Conservation (phyloP, 2,113 vertebrate species). For the Rhinolophus sinicus region DNA sequence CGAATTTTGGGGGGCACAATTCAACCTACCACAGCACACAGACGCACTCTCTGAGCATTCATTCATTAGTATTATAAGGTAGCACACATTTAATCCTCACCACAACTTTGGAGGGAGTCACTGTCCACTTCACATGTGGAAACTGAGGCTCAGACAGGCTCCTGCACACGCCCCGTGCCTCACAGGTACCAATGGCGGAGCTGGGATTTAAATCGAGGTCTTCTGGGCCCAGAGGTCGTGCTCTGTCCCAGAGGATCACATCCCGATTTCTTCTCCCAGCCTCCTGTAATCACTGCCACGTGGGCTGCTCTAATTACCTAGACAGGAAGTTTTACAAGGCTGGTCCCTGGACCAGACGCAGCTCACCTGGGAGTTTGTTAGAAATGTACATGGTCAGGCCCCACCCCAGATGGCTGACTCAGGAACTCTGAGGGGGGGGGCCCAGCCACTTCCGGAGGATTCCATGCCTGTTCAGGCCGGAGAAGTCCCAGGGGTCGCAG, state of each 20-base stretch:
- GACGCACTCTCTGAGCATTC: neutral
- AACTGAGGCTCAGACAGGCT: neutral
- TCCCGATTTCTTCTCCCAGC: neutral
- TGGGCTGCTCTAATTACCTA: no score
- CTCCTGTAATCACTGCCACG: neutral
- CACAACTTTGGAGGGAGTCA: neutral
- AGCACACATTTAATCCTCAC: neutral
- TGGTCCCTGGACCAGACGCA: neutral
- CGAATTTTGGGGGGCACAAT: neutral
- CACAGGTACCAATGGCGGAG: neutral
- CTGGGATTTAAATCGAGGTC: neutral
- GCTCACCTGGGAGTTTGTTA: neutral
- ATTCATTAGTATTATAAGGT: neutral
- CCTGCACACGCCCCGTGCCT: accelerated
- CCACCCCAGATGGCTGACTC: neutral
- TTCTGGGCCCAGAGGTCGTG: neutral
- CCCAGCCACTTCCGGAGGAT: neutral
- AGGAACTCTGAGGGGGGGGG: neutral
- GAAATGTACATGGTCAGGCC: neutral
- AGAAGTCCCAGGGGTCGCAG: neutral
- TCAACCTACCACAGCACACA: neutral
- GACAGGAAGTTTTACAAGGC: neutral
- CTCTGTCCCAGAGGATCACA: neutral
- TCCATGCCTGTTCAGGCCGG: neutral
- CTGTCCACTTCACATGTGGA: neutral